Base-by-base conservation (phyloP, 2,888 invertebrate species). In the Odontomyia ornata region DNA sequence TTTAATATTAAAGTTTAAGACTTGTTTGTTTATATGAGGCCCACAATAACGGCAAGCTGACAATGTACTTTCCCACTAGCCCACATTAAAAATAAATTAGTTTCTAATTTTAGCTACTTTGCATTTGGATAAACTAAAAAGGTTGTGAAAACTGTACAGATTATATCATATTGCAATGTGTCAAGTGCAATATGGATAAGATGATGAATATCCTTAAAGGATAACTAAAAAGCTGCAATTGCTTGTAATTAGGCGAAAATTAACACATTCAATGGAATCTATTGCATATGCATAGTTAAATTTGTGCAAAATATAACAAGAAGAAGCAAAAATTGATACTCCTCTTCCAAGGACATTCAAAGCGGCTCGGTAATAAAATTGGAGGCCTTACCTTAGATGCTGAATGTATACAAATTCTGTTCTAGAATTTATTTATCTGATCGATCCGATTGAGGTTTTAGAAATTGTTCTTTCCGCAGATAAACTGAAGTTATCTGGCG, bases 31-130 rank as follows among this genome's bases (percentile, higher is more conserved):
- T 73, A 72, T 77, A 85, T 86, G 83, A 85, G 90, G 90, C 89
- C 90, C 88, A 91, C 91, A 90, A 89, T 90, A 91, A 90, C 91
- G 90, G 90, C 90, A 89, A 89, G 89, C 90, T 90, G 90, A 88
- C 89, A 85, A 84, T 87, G 87, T 87, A 87, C 87, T 85, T 84
- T 86, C 87, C 87, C 86, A 84, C 86, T 85, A 86, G 87, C 86
- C 86, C 86, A 86, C 85, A 85, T 85, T 86, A 46, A 25, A 47
- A 30, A 23, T 47, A 30, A 21, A 18, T 64, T n/a, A 11, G 1
- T n/a, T 18, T 23, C 28, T 13, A 72, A 85, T 85, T 36, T 86
- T 78, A 86, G 85, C 84, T 86, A 86, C 86, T 36, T 3, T 36
- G 36, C 36, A 5, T 36, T 36, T 36, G 9, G 36, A 5, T 9